Evolutionary conservation across 2,888 invertebrate species (phyloP).

Genomic region (Parnassius glacialis): DNA sequence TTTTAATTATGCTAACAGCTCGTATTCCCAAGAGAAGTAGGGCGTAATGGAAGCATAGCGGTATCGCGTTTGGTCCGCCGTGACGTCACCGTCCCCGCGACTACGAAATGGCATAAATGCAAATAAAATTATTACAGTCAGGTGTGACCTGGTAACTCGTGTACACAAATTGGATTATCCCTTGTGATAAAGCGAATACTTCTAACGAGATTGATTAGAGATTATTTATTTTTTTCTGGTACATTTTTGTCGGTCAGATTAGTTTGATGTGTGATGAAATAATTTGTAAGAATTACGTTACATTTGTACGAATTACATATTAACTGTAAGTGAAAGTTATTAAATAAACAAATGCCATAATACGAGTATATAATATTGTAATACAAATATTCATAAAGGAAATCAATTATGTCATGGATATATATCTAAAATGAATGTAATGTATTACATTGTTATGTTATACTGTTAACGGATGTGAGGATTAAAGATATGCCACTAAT

Average conservation of each 20-base stretch:
- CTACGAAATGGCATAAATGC: constrained; percentile 6
- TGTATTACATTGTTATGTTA: background rate
- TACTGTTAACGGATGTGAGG: constrained; percentile 1
- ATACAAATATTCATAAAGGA: background rate
- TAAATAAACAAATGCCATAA: too few relatives aligned
- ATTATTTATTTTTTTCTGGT: constrained; percentile 20
- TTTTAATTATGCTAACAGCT: constrained; percentile 79
- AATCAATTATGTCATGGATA: background rate
- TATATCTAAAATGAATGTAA: too few relatives aligned
- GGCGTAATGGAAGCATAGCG: constrained; percentile 62
- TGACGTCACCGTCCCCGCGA: constrained; percentile 26
- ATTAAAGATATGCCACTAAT: constrained; percentile 16
- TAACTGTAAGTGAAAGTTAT: too few relatives aligned
- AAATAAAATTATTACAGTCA: constrained; percentile 28
- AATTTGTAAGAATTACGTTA: too few relatives aligned
- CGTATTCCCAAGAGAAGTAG: constrained; percentile 66
- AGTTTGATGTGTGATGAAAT: background rate
- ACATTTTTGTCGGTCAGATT: constrained; percentile 2
- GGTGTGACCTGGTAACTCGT: constrained; percentile 25
- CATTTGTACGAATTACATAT: too few relatives aligned
- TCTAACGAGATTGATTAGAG: constrained; percentile 23
- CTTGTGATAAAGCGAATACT: constrained; percentile 21
- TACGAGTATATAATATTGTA: too few relatives aligned
- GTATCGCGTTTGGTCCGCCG: constrained; percentile 50
- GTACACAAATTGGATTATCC: constrained; percentile 25